Evolutionary conservation across 2,113 vertebrate genomes (phyloP).

Genomic region (Calidris pugnax): DNA sequence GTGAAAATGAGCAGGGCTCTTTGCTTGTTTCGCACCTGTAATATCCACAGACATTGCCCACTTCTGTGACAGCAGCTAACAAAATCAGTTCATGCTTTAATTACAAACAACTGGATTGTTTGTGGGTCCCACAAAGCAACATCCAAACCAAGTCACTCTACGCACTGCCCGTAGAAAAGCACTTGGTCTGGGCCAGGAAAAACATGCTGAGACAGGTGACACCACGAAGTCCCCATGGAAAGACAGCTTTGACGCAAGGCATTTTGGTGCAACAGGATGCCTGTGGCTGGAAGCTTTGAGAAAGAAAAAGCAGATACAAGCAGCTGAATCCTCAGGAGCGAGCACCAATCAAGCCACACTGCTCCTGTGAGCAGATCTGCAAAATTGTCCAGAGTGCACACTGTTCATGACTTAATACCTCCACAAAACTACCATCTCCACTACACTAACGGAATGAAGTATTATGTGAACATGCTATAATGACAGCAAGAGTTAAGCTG

Average conservation of each 20-base stretch:
- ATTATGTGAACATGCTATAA: neutral
- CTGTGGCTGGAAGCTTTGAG: neutral
- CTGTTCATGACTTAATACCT: neutral
- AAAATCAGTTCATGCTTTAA: neutral
- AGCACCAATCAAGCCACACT: neutral
- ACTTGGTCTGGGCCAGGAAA: neutral
- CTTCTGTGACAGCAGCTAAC: neutral
- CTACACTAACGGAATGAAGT: neutral
- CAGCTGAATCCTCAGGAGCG: neutral
- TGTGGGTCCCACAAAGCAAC: neutral
- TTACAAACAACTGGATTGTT: neutral
- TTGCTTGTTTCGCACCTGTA: neutral
- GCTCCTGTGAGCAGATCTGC: neutral
- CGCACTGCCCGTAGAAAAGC: neutral
- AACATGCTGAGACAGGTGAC: neutral
- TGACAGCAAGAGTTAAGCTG: neutral
- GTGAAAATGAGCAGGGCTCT: neutral
- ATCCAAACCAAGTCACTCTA: neutral
- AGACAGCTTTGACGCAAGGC: neutral
- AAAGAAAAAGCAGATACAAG: neutral
- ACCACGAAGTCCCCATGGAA: neutral
- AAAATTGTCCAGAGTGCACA: neutral
- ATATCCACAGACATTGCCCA: neutral
- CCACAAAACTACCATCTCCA: neutral
- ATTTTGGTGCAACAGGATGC: neutral